Percentiles rank a stretch among this genome's conserved stretches.
These are phyloP conservation scores for Xerus rutilus DNA, from an alignment of 2,797 vertebrate genomes.

Conservation along the genomic window DNA sequence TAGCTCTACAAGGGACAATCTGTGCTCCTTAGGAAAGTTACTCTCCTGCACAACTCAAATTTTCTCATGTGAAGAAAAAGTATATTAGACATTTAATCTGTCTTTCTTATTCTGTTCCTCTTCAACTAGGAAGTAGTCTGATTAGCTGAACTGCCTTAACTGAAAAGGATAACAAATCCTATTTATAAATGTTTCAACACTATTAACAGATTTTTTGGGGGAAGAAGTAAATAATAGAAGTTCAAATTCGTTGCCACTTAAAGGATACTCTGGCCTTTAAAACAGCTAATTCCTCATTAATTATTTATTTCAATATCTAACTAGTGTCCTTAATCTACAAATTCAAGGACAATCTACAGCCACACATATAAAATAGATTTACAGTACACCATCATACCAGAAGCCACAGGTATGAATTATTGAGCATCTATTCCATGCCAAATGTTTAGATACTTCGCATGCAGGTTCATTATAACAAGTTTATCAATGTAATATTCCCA, in stretches of 20 bases:
- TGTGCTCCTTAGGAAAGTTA: neutral
- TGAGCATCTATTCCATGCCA: neutral
- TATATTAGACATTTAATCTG: neutral
- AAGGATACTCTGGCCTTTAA: neutral
- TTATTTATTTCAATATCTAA: constrained; percentile 15
- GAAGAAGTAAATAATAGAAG: neutral
- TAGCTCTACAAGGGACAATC: neutral
- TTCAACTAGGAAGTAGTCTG: neutral
- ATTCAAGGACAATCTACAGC: neutral
- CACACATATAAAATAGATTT: neutral
- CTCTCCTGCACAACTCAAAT: neutral
- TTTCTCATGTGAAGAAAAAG: neutral
- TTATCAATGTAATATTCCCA: neutral
- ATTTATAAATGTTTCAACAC: neutral
- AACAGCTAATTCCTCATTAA: neutral
- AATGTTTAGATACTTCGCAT: neutral
- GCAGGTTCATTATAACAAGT: neutral
- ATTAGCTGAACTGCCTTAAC: neutral
- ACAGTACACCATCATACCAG: neutral
- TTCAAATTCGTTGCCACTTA: neutral
- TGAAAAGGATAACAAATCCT: neutral
- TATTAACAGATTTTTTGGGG: neutral
- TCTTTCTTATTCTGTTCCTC: neutral
- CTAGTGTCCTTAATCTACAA: neutral
- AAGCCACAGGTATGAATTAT: neutral